Evolutionary conservation across 2,113 vertebrate genomes (phyloP).

Genomic region (Holacanthus passer): DNA sequence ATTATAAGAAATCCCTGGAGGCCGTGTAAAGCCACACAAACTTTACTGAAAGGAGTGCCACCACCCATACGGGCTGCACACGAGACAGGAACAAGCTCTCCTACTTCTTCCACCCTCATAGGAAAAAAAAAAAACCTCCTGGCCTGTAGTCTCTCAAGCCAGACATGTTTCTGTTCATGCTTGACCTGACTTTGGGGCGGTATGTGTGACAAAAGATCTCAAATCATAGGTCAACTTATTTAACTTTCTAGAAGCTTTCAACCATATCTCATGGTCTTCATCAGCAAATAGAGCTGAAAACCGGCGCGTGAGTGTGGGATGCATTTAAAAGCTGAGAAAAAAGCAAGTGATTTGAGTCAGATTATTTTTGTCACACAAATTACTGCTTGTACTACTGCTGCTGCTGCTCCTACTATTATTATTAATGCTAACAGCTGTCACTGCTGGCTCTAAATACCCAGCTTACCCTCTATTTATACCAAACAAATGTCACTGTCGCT

Average conservation of each 20-base stretch:
- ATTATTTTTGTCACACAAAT: background rate
- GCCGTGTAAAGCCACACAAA: background rate
- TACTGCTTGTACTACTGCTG: too few relatives aligned
- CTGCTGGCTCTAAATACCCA: background rate
- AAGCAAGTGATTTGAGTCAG: background rate
- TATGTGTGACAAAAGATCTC: background rate
- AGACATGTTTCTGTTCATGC: background rate
- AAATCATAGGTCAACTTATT: background rate
- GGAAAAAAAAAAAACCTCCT: background rate
- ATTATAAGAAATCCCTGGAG: background rate
- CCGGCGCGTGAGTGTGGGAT: background rate
- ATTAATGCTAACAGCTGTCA: background rate
- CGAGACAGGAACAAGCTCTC: background rate
- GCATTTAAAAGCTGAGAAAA: background rate
- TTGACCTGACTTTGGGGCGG: background rate
- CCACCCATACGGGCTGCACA: background rate
- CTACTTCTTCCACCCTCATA: background rate
- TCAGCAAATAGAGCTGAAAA: background rate
- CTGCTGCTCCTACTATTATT: background rate
- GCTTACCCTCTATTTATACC: slow-evolving; percentile 23
- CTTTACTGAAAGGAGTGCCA: background rate
- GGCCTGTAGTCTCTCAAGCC: too few relatives aligned
- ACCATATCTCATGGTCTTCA: background rate
- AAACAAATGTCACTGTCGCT: slow-evolving; percentile 14
- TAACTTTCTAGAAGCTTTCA: too few relatives aligned